Conservation (phyloP, 2,113 vertebrate genomes). For the human region GRCh38 chr2:205160501-205161000, state of each 20-base stretch:
- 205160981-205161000: not conserved
- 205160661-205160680: not conserved
- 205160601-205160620: not conserved
- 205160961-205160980: not conserved
- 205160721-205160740: not conserved
- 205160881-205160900: not conserved
- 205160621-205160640: not conserved
- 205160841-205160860: not conserved
- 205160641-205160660: not conserved
- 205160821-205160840: not conserved
- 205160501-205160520: not conserved
- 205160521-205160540: not conserved
- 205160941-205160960: fast-evolving
- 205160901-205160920: not conserved
- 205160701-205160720: not conserved
- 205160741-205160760: not conserved
- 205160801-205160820: not conserved
- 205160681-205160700: not conserved
- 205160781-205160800: not conserved
- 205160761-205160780: not conserved
- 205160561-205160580: not conserved
- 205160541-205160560: not conserved
- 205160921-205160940: not conserved
- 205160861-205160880: not conserved
- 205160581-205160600: not conserved